Evolutionary conservation across 2,888 invertebrate species (phyloP).

Genomic region (Bhutanitis thaidina): DNA sequence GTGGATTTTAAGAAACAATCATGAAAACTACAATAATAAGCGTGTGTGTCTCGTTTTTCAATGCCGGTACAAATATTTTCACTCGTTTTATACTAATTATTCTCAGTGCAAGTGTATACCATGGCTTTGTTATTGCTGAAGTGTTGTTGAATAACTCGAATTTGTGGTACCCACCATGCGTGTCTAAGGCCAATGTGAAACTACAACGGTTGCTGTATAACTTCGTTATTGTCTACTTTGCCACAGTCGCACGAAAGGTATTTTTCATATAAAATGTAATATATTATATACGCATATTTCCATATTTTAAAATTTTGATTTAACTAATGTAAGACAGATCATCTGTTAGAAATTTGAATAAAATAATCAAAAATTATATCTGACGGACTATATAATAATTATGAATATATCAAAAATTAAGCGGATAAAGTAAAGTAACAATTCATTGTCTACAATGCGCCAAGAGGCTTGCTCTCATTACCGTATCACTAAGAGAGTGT

Average conservation of each 20-base stretch:
- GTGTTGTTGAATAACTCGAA: slow-evolving; percentile 61
- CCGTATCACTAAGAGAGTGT: too few species aligned
- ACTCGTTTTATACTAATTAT: slow-evolving; percentile 55
- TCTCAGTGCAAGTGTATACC: slow-evolving; percentile 57
- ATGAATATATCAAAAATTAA: too few species aligned
- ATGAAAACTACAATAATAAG: slow-evolving; percentile 17
- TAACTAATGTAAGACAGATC: too few species aligned
- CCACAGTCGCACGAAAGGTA: slow-evolving; percentile 13
- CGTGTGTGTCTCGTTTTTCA: slow-evolving; percentile 37
- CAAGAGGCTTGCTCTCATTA: too few species aligned
- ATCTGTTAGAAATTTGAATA: too few species aligned
- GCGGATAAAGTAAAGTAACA: too few species aligned
- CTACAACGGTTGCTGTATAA: slow-evolving; percentile 12
- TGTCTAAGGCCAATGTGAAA: slow-evolving; percentile 33
- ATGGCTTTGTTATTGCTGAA: slow-evolving; percentile 61
- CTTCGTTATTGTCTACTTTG: slow-evolving; percentile 23
- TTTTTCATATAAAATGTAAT: too few species aligned
- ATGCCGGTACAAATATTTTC: slow-evolving; percentile 43
- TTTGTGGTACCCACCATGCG: slow-evolving; percentile 56
- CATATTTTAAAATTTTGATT: too few species aligned
- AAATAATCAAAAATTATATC: too few species aligned
- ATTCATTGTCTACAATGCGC: too few species aligned
- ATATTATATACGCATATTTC: too few species aligned
- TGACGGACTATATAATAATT: too few species aligned
- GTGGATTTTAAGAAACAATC: neutral